Evolutionary conservation across 2,797 vertebrate genomes (phyloP).

Genomic region (Gastrophryne carolinensis): DNA sequence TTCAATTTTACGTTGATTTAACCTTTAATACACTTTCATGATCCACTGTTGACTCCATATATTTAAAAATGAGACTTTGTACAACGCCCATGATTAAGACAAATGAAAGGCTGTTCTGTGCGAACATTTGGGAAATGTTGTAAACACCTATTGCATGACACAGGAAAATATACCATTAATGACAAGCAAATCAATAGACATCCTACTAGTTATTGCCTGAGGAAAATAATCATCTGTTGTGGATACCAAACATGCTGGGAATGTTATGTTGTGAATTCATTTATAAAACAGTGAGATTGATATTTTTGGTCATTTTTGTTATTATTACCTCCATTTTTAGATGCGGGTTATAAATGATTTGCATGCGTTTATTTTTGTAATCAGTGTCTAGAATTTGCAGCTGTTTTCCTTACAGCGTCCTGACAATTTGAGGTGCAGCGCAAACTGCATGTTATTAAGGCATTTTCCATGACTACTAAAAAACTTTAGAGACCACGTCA

Average conservation of each 20-base stretch:
- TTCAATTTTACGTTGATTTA: too few relatives aligned
- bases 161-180: too few relatives aligned
- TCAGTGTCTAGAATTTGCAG: neutral
- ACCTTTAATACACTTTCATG: too few relatives aligned
- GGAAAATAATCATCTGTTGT: too few relatives aligned
- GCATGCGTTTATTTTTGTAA: slow-evolving; percentile 6
- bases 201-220: too few relatives aligned
- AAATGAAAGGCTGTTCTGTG: too few relatives aligned
- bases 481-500: neutral
- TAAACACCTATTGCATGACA: too few relatives aligned
- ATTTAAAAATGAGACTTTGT: too few relatives aligned
- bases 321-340: neutral
- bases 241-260: neutral
- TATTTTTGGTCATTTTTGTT: neutral
- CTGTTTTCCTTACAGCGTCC: neutral
- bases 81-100: too few relatives aligned
- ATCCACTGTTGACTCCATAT: too few relatives aligned
- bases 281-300: neutral
- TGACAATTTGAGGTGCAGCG: neutral
- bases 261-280: neutral
- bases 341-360: neutral
- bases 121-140: too few relatives aligned
- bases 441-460: neutral
- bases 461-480: neutral
- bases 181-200: too few relatives aligned